phyloP scores from a whole-genome alignment of 2,797 vertebrate species.

The Dendrocincla fuliginosa region DNA sequence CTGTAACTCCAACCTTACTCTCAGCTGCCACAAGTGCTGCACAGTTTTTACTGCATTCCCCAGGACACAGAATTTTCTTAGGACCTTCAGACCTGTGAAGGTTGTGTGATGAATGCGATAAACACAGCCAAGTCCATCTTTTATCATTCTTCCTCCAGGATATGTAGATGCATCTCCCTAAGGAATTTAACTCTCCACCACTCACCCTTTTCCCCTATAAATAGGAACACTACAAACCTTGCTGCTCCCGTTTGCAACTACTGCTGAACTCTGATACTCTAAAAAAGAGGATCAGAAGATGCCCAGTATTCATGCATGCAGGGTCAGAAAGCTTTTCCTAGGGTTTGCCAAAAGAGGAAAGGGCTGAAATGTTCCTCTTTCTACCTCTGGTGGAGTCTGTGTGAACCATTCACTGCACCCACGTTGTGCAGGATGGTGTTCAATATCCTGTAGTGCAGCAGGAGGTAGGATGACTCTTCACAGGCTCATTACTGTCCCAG shows the following conservation, averaged over 20 bases:
- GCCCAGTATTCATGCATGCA: background rate
- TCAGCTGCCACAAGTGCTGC: background rate
- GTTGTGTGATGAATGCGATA: background rate
- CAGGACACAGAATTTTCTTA: background rate
- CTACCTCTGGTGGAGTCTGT: background rate
- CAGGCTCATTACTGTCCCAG: background rate
- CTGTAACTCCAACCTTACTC: background rate
- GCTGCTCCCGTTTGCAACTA: background rate
- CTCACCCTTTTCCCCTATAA: background rate
- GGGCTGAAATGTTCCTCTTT: background rate
- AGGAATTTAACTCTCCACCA: background rate
- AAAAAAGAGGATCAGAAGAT: background rate
- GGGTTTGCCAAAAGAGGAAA: background rate
- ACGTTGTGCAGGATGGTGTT: background rate
- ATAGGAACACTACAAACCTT: background rate
- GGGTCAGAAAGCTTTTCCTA: background rate
- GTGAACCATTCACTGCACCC: background rate
- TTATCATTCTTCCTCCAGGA: background rate
- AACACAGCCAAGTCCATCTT: background rate
- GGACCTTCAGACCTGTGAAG: background rate
- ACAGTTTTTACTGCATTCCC: background rate
- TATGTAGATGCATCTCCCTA: background rate
- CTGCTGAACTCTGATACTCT: background rate
- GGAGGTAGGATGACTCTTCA: background rate
- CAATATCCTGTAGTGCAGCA: background rate